phyloP scores from a whole-genome alignment of 2,888 invertebrate species.

The Clunio marinus region DNA sequence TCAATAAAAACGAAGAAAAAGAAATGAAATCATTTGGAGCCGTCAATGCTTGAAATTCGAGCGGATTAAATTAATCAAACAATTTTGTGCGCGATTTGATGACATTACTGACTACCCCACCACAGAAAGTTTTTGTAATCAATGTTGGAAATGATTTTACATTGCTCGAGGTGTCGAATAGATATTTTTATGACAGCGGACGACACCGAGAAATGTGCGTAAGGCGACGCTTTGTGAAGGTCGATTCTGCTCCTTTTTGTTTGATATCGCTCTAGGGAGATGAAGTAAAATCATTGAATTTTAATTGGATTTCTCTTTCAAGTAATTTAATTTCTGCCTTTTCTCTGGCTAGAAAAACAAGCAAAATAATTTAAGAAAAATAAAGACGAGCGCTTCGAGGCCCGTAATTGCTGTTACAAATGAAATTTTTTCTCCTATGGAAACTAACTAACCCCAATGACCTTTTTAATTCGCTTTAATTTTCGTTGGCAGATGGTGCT shows the following conservation, averaged over 20 bases:
- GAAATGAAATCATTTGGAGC: conserved; percentile 6
- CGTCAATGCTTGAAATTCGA: not conserved
- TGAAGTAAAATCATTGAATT: conserved; percentile 3
- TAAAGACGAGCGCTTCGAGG: not conserved
- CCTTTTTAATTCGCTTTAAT: conserved; percentile 34
- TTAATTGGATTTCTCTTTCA: not conserved
- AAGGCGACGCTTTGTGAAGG: not conserved
- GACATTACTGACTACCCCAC: too few relatives aligned
- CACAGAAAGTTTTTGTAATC: not conserved
- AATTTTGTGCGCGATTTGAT: conserved; percentile 6
- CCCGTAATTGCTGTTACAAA: conserved; percentile 4
- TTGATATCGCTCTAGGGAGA: not conserved
- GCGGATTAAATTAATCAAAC: conserved; percentile 20
- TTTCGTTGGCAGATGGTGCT: conserved; percentile 38
- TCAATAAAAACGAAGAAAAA: not conserved
- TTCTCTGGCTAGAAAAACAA: not conserved
- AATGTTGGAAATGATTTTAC: not conserved
- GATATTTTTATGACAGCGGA: not conserved
- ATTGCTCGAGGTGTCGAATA: not conserved
- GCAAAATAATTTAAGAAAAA: conserved; percentile 3
- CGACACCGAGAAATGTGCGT: not conserved
- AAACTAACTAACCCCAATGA: conserved; percentile 32
- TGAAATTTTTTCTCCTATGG: not conserved
- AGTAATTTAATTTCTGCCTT: not conserved
- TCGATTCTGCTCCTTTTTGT: not conserved